Evolutionary conservation across 2,888 invertebrate genomes (phyloP), one percentile per base, ranked within the genome.

Genomic region (Ethmia dodecea): DNA sequence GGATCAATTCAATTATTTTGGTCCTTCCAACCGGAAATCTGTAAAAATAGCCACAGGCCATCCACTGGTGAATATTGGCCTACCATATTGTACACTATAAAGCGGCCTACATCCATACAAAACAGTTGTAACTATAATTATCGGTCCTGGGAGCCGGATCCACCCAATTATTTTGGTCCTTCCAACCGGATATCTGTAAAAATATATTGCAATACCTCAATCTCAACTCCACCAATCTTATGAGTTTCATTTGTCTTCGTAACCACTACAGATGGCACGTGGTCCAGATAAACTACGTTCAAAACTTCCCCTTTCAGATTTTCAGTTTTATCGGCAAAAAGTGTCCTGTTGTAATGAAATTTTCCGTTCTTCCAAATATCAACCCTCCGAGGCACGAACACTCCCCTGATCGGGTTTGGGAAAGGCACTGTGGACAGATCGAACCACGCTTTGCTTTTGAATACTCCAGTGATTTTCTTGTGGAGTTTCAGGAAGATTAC

Each of bases 371-470:
- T 79, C 94, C 94, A 95, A 24, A 89, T 88, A 51, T 91, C 90
- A 9, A 94, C 65, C 38, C 91, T 79, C 45, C 88, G 83, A 0
- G 91, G 88, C 1, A 90, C 77, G 12, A 93, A 81, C 5, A 89
- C 72, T 1, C 79, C 60, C 52, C 61, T 58, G n/a, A 71, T 69
- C 0, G 89, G 89, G 9, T 89, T 88, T 0, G 95, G 94, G 68
- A 91, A 95, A 0, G 92, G 91, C 1, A 94, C 90, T 0, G 93
- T 94, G 1, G 89, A 88, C 0, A 95, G 67, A 53, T 92, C 92
- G 44, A 91, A 94, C 88, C 91, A 92, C 11, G 88, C 79, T 14
- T 74, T 78, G 43, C 65, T 70, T 39, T 66, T 75, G 2, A 48
- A 20, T 0, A 47, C 30, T 0, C 64, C 68, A 40, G 29, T 42